Percentiles rank a stretch among this genome's conserved stretches.
These are phyloP conservation scores for Xerus rutilus DNA, from an alignment of 2,797 vertebrate species.

Conservation along the genomic window DNA sequence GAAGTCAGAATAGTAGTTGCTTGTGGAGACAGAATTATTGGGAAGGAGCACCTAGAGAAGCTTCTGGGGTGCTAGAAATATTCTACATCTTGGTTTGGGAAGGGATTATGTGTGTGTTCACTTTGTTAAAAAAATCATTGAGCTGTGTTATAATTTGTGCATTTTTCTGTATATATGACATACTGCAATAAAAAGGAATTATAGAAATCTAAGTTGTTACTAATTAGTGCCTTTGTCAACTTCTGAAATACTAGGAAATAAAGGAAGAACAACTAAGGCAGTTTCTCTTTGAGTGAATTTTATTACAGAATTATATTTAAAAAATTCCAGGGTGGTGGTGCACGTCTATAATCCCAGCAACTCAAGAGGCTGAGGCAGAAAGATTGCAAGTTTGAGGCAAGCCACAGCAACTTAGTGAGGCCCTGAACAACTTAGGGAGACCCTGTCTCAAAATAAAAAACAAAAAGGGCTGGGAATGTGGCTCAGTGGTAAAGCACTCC, in stretches of 20 bases:
- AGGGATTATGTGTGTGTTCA: neutral
- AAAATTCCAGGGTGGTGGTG: neutral
- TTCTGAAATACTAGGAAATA: conserved; percentile 57
- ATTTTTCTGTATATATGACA: neutral
- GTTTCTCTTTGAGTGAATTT: conserved; percentile 55
- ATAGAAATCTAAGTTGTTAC: neutral
- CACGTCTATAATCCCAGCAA: neutral
- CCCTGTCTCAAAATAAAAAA: neutral
- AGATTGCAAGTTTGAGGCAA: neutral
- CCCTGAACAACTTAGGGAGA: neutral
- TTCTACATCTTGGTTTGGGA: neutral
- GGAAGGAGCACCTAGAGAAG: neutral
- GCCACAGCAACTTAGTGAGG: neutral
- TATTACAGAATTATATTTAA: neutral
- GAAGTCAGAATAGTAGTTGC: neutral
- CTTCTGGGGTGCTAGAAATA: neutral
- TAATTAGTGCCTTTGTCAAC: conserved; percentile 29
- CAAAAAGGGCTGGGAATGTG: neutral
- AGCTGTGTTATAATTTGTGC: neutral
- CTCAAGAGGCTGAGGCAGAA: neutral
- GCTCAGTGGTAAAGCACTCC: neutral
- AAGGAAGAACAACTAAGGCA: conserved; percentile 23
- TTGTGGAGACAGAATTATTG: neutral
- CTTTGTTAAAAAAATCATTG: neutral
- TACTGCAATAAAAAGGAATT: neutral